These are phyloP conservation scores for Helicoverpa assulta DNA, from an alignment of 2,888 invertebrate species.

Conservation along the genomic window DNA sequence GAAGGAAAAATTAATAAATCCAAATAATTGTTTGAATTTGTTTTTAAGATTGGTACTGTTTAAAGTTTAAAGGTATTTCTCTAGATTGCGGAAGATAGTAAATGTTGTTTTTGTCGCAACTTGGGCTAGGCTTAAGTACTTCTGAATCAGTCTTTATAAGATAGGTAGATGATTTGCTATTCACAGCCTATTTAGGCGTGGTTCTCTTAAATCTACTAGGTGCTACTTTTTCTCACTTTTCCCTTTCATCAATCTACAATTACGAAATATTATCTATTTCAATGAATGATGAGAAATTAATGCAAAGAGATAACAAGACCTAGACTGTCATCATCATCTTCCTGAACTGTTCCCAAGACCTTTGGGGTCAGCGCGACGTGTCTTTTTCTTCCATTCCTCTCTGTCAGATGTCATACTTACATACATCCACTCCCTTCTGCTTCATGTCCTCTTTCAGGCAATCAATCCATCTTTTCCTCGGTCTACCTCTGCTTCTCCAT, in stretches of 20 bases:
- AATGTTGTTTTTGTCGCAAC: constrained; percentile 13
- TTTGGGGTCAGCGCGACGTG: too few relatives aligned
- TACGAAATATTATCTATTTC: background rate
- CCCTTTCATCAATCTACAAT: background rate
- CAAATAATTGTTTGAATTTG: background rate
- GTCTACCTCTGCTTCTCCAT: too few relatives aligned
- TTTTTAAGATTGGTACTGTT: background rate
- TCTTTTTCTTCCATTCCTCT: too few relatives aligned
- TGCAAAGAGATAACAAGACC: constrained; percentile 28
- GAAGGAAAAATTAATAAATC: too few relatives aligned
- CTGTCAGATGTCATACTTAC: too few relatives aligned
- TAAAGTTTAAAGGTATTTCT: background rate
- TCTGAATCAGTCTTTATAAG: constrained; percentile 1
- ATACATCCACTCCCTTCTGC: too few relatives aligned
- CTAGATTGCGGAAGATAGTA: constrained; percentile 16
- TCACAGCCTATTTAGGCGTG: constrained; percentile 5
- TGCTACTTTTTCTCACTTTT: constrained; percentile 24
- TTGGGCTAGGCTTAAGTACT: constrained; percentile 9
- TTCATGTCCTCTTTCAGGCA: too few relatives aligned
- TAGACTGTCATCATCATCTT: too few relatives aligned
- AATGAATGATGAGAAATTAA: background rate
- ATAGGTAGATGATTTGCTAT: constrained; percentile 23
- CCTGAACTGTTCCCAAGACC: background rate
- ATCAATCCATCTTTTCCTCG: too few relatives aligned
- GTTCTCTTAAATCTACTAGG: too few relatives aligned